Evolutionary conservation across 2,888 invertebrate species (phyloP).

Genomic region (Drosophila anomalata): DNA sequence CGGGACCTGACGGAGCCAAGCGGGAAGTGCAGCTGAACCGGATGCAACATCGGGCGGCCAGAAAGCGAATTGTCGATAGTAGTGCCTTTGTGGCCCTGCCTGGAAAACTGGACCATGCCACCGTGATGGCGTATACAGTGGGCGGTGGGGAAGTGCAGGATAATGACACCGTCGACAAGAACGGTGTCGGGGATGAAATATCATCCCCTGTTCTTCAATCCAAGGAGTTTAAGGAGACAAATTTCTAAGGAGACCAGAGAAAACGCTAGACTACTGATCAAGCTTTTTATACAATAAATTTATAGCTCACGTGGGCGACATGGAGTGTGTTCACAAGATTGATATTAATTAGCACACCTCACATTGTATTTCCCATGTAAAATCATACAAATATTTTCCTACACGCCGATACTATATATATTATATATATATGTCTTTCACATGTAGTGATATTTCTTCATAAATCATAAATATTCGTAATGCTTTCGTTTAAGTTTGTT

Average conservation of each 20-base stretch:
- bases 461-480: conserved; percentile 28
- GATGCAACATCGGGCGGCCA: conserved; percentile 87
- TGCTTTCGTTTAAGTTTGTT: conserved; percentile 56
- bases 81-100: conserved; percentile 89
- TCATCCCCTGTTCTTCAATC: conserved; percentile 78
- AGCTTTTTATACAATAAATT: conserved; percentile 28
- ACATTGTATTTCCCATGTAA: conserved; percentile 17
- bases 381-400: conserved; percentile 16
- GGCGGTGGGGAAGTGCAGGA: conserved; percentile 82
- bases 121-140: conserved; percentile 91
- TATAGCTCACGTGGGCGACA: conserved; percentile 9
- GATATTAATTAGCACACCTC: conserved; percentile 2
- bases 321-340: conserved; percentile 7
- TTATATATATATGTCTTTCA: conserved; percentile 31
- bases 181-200: conserved; percentile 42
- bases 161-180: conserved; percentile 30
- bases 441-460: conserved; percentile 42
- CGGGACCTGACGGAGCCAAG: conserved; percentile 85
- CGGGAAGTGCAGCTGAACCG: conserved; percentile 86
- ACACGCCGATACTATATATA: conserved; percentile 26
- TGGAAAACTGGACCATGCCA: conserved; percentile 95
- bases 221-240: conserved; percentile 83
- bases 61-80: conserved; percentile 89
- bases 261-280: conserved; percentile 45
- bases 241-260: conserved; percentile 67